Base-by-base conservation (phyloP, 2,797 vertebrate species). In the Alfaro cultratus region DNA sequence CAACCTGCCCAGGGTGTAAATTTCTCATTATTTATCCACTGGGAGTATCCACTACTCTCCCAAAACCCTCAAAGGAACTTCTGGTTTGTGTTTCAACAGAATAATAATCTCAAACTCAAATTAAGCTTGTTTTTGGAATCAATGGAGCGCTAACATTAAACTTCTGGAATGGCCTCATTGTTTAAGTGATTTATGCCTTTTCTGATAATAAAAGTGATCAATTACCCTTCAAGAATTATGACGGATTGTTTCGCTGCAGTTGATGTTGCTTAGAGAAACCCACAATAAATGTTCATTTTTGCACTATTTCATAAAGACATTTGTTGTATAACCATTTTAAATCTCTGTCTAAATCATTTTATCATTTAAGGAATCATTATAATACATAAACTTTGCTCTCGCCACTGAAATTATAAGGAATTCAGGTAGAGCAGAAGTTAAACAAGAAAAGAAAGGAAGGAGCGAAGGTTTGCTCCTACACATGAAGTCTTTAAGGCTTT, bases 391-490 rank as follows among this genome's bases (percentile, higher is more conserved):
- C 57, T 6, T 60, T 16, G 4, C n/a, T 13, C n/a, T 60, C 12
- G 3, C 5, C 1, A 29, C 55, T 34, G 64, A 81, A 78, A 72
- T 51, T 26, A 51, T 39, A 70, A 47, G 60, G 73, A 51, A 15
- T 16, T 83, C n/a, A 74, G 23, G 43, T 47, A 77, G 80, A 83
- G 81, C 77, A 82, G 83, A 79, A 75, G 82, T 51, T 1, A 13
- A 78, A 70, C 29, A 46, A 79, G 76, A 76, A 78, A 78, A 72
- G 74, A 72, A 71, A 85, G 70, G 74, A 36, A 74, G 57, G 34
- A 77, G 21, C 47, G 79, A 84, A 84, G 26, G 82, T 83, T 71
- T 82, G 31, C 71, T 77, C 47, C 39, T 43, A 79, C 73, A 57
- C 64, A 72, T 10, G 47, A 55, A 75, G 39, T 55, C 67, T 76